Conservation (phyloP, 1,140 invertebrate genomes). For the Orussus abietinus region DNA sequence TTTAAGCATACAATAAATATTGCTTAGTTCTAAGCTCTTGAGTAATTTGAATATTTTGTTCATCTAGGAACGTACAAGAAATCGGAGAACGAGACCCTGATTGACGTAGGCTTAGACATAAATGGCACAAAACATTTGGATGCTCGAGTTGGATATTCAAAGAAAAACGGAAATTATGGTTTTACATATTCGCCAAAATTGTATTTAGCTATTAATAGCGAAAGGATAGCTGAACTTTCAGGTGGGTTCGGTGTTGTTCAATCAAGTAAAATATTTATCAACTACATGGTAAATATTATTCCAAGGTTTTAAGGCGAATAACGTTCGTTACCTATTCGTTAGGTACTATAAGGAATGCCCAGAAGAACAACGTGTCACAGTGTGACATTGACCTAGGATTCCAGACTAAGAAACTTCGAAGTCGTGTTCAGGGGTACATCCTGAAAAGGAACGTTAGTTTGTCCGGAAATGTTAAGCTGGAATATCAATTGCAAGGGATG, state of each 20-base stretch:
- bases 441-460: conserved; percentile 55
- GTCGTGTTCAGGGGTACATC: conserved; percentile 65
- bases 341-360: conserved; percentile 52
- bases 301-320: too few species aligned
- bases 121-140: conserved; percentile 69
- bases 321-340: conserved; percentile 5
- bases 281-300: too few species aligned
- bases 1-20: too few species aligned
- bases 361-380: conserved; percentile 67
- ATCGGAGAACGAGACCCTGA: conserved; percentile 59
- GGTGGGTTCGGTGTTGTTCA: conserved; percentile 47
- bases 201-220: conserved; percentile 63
- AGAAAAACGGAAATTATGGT: conserved; percentile 57
- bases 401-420: conserved; percentile 65
- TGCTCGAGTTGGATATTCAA: conserved; percentile 54
- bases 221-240: conserved; percentile 61
- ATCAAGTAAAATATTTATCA: conserved; percentile 4
- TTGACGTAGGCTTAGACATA: conserved; percentile 65
- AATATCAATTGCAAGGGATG: conserved; percentile 64
- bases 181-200: conserved; percentile 63
- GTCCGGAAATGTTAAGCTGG: conserved; percentile 59
- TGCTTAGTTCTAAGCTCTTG: too few species aligned
- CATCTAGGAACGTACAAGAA: conserved; percentile 61
- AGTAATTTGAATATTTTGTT: conserved; percentile 7
- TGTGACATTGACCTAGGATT: conserved; percentile 66